Conservation (phyloP, 2,113 vertebrate species). For the Rhea pennata region DNA sequence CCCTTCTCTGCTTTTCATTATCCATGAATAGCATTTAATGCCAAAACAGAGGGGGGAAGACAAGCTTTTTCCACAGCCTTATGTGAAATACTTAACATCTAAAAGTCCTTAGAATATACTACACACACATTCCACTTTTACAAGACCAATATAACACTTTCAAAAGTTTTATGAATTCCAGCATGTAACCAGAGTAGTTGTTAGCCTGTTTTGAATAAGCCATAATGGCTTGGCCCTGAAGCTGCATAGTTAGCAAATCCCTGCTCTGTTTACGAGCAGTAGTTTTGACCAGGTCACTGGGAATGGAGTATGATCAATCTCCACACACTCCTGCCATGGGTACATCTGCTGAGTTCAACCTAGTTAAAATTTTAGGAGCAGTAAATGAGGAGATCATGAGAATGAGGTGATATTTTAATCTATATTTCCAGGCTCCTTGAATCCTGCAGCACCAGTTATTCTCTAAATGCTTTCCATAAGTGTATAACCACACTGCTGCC, state of each 20-base stretch:
- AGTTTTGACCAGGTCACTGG: slow-evolving; percentile 46
- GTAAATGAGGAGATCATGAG: slow-evolving; percentile 21
- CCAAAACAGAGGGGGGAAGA: slow-evolving; percentile 34
- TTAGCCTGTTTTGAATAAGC: slow-evolving; percentile 74
- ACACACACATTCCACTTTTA: slow-evolving; percentile 67
- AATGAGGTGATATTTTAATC: slow-evolving; percentile 35
- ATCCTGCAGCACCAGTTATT: background rate
- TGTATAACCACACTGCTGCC: background rate
- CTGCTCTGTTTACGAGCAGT: slow-evolving; percentile 65
- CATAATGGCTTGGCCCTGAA: slow-evolving; percentile 58
- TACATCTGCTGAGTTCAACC: slow-evolving; percentile 1
- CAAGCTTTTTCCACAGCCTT: slow-evolving; percentile 63
- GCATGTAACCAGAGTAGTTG: slow-evolving; percentile 71
- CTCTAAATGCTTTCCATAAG: slow-evolving; percentile 43
- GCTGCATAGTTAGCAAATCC: slow-evolving; percentile 74
- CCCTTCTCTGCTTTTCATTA: slow-evolving; percentile 77
- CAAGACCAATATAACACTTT: slow-evolving; percentile 72
- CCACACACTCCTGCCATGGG: background rate
- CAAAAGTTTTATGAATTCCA: slow-evolving; percentile 77
- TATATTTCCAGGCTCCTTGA: background rate
- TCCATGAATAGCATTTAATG: slow-evolving; percentile 47
- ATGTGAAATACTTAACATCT: slow-evolving; percentile 71
- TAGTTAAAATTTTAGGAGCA: slow-evolving; percentile 38
- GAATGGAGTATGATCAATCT: slow-evolving; percentile 24
- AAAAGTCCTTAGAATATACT: slow-evolving; percentile 59